phyloP scores from a whole-genome alignment of 2,797 vertebrate species.

The Margarornis squamiger region DNA sequence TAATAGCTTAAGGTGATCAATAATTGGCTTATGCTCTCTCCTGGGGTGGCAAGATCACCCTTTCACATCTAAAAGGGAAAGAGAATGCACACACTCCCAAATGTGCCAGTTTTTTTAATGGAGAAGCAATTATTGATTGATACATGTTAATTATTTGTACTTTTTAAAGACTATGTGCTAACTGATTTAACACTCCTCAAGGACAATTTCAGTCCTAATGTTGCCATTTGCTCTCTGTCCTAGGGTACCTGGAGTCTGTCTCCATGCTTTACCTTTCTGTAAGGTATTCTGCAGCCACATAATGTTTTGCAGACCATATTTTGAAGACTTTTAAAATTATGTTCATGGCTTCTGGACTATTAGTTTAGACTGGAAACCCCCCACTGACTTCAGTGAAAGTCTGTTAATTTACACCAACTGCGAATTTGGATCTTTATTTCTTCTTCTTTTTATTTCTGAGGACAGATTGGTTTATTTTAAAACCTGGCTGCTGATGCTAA shows the following conservation, averaged over 20 bases:
- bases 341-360: background rate
- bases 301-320: background rate
- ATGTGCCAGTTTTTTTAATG: background rate
- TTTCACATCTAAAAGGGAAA: background rate
- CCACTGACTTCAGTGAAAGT: constrained; percentile 26
- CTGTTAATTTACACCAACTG: constrained; percentile 56
- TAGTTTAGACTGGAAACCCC: constrained; percentile 56
- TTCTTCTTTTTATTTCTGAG: constrained; percentile 54
- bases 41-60: background rate
- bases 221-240: background rate
- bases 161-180: background rate
- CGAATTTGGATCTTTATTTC: constrained; percentile 54
- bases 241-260: background rate
- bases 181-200: background rate
- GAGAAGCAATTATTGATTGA: background rate
- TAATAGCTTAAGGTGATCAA: background rate
- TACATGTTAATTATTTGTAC: background rate
- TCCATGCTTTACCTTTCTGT: fast-evolving
- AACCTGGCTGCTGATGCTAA: constrained; percentile 48
- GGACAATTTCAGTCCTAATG: background rate
- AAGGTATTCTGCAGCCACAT: background rate
- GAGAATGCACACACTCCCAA: background rate
- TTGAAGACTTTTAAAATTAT: background rate
- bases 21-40: background rate
- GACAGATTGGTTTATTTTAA: constrained; percentile 62